phyloP scores from a whole-genome alignment of 2,888 invertebrate species.

The Biston betularia region DNA sequence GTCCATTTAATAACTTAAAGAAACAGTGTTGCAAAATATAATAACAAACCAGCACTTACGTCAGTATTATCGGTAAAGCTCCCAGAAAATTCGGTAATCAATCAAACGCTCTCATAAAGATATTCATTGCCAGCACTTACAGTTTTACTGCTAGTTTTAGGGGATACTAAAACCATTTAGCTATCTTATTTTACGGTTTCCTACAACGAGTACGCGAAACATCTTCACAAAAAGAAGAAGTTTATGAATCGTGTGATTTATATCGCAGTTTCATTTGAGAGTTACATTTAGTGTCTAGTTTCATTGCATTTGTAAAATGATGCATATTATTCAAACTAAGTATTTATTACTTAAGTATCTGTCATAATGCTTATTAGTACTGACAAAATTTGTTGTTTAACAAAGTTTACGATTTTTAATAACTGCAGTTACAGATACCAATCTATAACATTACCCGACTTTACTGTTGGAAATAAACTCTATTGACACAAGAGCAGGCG shows the following conservation, averaged over 20 bases:
- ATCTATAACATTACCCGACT: no score
- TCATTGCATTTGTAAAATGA: constrained; percentile 10
- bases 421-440: no score
- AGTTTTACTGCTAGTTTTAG: constrained; percentile 79
- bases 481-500: no score
- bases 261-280: constrained; percentile 39
- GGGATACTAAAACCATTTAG: constrained; percentile 77
- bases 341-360: not conserved
- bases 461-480: no score
- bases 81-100: constrained; percentile 70
- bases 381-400: no score
- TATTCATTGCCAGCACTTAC: constrained; percentile 76
- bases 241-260: constrained; percentile 67
- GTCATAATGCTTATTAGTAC: not conserved
- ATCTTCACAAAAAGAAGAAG: constrained; percentile 66
- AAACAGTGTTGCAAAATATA: not conserved
- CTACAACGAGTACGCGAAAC: constrained; percentile 61
- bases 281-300: constrained; percentile 36
- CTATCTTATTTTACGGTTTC: constrained; percentile 77
- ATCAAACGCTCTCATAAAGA: constrained; percentile 77
- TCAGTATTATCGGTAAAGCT: constrained; percentile 27
- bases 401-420: no score
- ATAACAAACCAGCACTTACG: constrained; percentile 7
- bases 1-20: not conserved
- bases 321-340: not conserved